These are phyloP conservation scores for Pyrgilauda ruficollis DNA, from an alignment of 2,113 vertebrate genomes.

Conservation along the genomic window DNA sequence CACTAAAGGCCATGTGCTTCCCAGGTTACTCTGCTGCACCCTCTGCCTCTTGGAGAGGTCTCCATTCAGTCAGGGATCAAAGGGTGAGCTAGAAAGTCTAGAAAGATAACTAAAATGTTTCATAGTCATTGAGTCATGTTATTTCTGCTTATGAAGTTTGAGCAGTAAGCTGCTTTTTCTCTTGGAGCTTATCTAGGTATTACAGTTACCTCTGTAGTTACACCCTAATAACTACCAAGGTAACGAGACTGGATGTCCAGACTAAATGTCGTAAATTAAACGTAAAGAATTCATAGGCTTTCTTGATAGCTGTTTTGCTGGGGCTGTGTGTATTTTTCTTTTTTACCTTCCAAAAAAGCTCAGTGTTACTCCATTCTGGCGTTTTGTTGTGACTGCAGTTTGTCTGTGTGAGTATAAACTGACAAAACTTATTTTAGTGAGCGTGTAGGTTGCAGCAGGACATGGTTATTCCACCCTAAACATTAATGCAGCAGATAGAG, in stretches of 20 bases:
- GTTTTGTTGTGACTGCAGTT: background rate
- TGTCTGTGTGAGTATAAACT: background rate
- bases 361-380: background rate
- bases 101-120: background rate
- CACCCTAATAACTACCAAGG: background rate
- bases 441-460: background rate
- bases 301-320: too few relatives aligned
- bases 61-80: rapidly evolving
- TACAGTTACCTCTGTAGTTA: background rate
- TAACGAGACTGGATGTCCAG: background rate
- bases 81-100: background rate
- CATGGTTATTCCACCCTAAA: background rate
- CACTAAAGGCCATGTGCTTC: background rate
- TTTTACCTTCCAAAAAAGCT: background rate
- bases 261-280: background rate
- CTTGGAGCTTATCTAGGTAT: background rate
- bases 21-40: background rate
- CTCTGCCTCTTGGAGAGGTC: background rate
- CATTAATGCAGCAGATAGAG: background rate
- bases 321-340: background rate
- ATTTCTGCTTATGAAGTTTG: background rate
- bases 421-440: background rate
- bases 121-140: background rate
- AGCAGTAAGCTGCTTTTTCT: background rate
- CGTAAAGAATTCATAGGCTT: background rate